Conservation (phyloP, 1,140 invertebrate species). For the Zaprionus capensis region DNA sequence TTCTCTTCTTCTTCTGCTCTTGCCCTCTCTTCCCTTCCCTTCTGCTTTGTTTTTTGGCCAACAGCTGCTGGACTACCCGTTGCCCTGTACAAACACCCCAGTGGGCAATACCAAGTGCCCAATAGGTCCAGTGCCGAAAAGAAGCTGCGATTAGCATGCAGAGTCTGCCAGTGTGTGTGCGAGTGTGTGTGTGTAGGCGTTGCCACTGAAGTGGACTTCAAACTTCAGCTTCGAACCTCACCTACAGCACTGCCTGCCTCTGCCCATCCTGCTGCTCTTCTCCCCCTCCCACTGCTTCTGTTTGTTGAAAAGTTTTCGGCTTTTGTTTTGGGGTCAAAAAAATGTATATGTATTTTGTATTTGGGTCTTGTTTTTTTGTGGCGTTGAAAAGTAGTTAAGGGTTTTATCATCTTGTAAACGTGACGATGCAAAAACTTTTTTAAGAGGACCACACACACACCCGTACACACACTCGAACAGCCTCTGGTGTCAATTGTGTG, state of each 20-base stretch:
- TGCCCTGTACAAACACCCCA: background rate
- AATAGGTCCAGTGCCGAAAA: conserved; percentile 7
- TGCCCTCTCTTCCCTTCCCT: background rate
- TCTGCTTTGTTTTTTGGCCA: conserved; percentile 10
- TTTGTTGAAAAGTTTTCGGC: conserved; percentile 67
- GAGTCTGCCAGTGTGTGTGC: background rate
- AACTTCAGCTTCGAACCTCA: conserved; percentile 7
- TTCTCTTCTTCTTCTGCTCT: conserved; percentile 22
- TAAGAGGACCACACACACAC: conserved; percentile 32
- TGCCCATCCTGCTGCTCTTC: background rate
- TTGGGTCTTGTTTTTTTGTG: conserved; percentile 56
- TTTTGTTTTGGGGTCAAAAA: conserved; percentile 75
- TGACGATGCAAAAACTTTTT: conserved; percentile 69
- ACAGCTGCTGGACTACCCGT: conserved; percentile 22
- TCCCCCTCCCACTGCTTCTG: background rate
- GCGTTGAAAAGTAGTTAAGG: conserved; percentile 75
- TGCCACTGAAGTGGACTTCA: conserved; percentile 67
- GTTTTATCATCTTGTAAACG: conserved; percentile 80
- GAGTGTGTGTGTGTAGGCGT: conserved; percentile 41
- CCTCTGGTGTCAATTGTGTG: conserved; percentile 14
- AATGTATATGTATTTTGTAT: conserved; percentile 38
- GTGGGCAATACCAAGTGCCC: background rate
- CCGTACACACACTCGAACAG: conserved; percentile 29
- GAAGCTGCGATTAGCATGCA: conserved; percentile 53
- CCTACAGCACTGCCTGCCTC: background rate